phyloP scores from a whole-genome alignment of 2,888 invertebrate species.

The Drosophila buzzatii region DNA sequence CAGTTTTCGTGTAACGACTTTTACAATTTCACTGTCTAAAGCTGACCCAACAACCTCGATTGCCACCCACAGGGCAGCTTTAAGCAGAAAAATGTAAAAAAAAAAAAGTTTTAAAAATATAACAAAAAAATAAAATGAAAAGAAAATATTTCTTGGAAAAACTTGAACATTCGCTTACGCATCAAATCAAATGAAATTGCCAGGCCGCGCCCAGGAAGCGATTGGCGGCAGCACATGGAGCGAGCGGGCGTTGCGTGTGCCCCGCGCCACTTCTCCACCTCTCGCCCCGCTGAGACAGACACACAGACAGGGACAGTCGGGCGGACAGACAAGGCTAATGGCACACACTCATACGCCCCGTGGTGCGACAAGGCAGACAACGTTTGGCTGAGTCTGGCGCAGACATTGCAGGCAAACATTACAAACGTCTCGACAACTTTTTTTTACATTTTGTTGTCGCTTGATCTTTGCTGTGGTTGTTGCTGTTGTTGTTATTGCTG shows the following conservation, averaged over 20 bases:
- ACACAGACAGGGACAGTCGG: slow-evolving; percentile 8
- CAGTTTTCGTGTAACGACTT: slow-evolving; percentile 28
- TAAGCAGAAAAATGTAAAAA: slow-evolving; percentile 1
- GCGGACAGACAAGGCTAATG: slow-evolving; percentile 51
- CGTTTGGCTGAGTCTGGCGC: slow-evolving; percentile 42
- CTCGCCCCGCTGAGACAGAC: background rate
- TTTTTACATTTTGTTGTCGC: slow-evolving; percentile 26
- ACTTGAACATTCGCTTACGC: slow-evolving; percentile 51
- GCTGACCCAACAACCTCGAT: slow-evolving; percentile 47
- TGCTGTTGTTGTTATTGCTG: slow-evolving; percentile 24
- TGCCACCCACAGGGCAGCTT: slow-evolving; percentile 8
- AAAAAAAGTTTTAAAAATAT: background rate
- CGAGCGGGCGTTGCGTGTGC: slow-evolving; percentile 19
- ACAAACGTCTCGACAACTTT: slow-evolving; percentile 57
- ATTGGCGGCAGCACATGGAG: slow-evolving; percentile 2
- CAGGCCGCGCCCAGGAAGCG: slow-evolving; percentile 47
- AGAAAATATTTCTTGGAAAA: slow-evolving; percentile 23
- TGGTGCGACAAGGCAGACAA: slow-evolving; percentile 56
- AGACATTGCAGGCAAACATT: slow-evolving; percentile 51
- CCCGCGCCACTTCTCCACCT: background rate
- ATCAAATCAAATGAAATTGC: slow-evolving; percentile 52
- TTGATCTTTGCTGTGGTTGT: slow-evolving; percentile 35
- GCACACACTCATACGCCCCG: slow-evolving; percentile 62
- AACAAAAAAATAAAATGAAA: slow-evolving; percentile 2
- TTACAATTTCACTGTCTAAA: slow-evolving; percentile 14